These are phyloP conservation scores for Teleogryllus oceanicus DNA, from an alignment of 2,888 invertebrate species.

Conservation along the genomic window DNA sequence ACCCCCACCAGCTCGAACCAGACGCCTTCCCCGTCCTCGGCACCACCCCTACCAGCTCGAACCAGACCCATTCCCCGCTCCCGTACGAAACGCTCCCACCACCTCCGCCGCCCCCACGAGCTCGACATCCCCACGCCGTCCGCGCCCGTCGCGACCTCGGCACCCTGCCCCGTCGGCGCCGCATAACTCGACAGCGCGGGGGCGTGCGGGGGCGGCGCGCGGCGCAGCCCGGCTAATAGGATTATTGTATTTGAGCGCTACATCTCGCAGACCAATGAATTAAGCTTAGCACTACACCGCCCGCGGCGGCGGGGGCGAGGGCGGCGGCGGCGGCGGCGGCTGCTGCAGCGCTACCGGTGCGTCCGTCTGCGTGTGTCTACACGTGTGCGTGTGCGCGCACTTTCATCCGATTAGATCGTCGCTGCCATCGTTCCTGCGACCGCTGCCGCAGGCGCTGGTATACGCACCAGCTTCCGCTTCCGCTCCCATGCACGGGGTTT, in stretches of 20 bases:
- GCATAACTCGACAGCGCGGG: too few relatives aligned
- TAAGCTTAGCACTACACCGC: not conserved
- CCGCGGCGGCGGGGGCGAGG: too few relatives aligned
- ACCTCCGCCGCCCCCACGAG: not conserved
- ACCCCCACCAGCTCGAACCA: not conserved
- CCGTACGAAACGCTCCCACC: not conserved
- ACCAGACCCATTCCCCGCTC: not conserved
- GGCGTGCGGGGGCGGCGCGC: too few relatives aligned
- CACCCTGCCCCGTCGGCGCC: too few relatives aligned
- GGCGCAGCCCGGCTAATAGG: not conserved
- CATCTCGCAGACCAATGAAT: constrained; percentile 18
- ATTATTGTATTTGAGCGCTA: constrained; percentile 18
- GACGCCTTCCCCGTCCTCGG: not conserved
- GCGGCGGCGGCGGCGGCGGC: too few relatives aligned
- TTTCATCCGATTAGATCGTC: not conserved
- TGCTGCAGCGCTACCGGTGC: too few relatives aligned
- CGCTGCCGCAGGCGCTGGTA: too few relatives aligned
- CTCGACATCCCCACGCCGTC: too few relatives aligned
- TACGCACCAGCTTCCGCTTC: too few relatives aligned
- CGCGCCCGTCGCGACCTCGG: too few relatives aligned
- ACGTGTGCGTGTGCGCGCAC: not conserved
- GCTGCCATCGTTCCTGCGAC: too few relatives aligned
- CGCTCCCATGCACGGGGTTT: too few relatives aligned
- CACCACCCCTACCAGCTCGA: not conserved
- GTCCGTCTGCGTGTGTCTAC: not conserved